Conservation (phyloP, 2,797 vertebrate species). For the Delichon dasypus region DNA sequence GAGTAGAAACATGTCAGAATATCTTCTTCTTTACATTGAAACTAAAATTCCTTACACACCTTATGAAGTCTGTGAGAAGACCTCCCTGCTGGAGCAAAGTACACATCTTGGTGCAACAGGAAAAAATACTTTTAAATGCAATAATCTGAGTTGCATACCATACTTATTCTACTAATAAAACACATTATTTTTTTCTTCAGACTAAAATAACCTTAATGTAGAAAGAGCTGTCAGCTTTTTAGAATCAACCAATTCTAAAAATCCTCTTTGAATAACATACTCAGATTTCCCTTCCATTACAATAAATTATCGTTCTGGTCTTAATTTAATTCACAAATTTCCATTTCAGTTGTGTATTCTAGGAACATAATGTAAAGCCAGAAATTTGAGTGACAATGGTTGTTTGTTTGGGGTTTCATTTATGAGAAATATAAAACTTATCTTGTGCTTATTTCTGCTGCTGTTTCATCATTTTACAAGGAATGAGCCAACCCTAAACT, state of each 20-base stretch:
- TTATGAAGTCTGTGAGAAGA: background rate
- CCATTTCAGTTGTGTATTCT: background rate
- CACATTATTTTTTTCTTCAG: background rate
- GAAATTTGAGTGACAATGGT: background rate
- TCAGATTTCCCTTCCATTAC: background rate
- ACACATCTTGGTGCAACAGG: background rate
- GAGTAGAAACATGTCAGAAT: background rate
- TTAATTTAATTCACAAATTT: constrained; percentile 22
- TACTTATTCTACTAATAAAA: background rate
- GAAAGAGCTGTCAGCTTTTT: background rate
- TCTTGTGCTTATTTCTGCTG: background rate
- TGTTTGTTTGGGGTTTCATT: background rate
- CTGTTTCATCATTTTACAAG: background rate
- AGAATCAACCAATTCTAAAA: constrained; percentile 17
- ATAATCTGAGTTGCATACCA: background rate
- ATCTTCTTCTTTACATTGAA: background rate
- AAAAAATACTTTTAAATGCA: background rate
- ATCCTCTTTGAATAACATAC: background rate
- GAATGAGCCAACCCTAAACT: background rate
- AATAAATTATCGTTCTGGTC: background rate
- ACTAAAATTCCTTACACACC: background rate
- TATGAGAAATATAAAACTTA: background rate
- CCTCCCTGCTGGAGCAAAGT: background rate
- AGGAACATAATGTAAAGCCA: background rate
- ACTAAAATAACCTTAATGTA: background rate